These are phyloP conservation scores for Agrypnia vestita DNA, from an alignment of 1,140 invertebrate genomes.

Conservation along the genomic window DNA sequence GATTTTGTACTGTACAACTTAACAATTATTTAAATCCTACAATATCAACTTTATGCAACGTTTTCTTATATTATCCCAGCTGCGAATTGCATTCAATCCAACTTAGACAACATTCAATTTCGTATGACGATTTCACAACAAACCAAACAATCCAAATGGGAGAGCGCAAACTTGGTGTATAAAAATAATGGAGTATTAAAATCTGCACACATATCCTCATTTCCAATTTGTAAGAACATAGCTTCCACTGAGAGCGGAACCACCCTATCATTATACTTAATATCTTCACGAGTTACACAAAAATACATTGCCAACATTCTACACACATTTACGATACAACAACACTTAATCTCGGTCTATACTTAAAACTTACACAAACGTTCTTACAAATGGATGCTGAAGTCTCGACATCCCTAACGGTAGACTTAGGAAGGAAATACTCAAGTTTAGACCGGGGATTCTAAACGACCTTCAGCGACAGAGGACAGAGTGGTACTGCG, in stretches of 20 bases:
- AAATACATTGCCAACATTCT: conserved; percentile 26
- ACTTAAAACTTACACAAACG: conserved; percentile 11
- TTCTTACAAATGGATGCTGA: conserved; percentile 39
- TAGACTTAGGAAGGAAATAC: conserved; percentile 24
- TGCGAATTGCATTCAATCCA: conserved; percentile 6
- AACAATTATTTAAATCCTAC: conserved; percentile 45
- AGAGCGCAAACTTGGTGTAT: conserved; percentile 45
- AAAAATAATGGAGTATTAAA: conserved; percentile 53
- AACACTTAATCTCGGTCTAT: conserved; percentile 35
- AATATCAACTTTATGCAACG: conserved; percentile 44
- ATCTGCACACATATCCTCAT: conserved; percentile 43
- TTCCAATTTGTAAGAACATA: conserved; percentile 35
- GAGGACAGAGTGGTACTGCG: background rate
- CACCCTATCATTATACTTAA: background rate
- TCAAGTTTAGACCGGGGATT: background rate
- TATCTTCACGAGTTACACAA: conserved; percentile 6
- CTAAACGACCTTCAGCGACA: background rate
- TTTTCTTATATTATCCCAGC: conserved; percentile 31
- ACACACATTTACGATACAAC: conserved; percentile 15
- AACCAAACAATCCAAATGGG: background rate
- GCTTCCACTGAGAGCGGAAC: background rate
- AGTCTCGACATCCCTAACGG: background rate
- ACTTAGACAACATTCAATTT: background rate
- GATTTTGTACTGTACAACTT: conserved; percentile 55
- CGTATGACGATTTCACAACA: conserved; percentile 4